These are phyloP conservation scores for Cinclus mexicanus DNA, from an alignment of 2,113 vertebrate species.

Conservation along the genomic window DNA sequence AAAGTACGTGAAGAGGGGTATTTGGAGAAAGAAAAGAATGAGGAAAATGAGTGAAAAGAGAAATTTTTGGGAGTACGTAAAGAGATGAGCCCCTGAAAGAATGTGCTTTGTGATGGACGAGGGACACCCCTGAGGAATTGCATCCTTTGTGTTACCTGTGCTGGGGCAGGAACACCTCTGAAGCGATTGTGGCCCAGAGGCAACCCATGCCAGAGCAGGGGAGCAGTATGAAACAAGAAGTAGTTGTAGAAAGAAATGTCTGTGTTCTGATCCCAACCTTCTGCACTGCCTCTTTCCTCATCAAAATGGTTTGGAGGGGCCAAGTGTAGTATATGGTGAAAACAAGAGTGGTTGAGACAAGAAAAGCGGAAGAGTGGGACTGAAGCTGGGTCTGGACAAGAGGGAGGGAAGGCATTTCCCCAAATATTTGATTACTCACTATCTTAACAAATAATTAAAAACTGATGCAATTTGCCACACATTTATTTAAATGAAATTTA, in stretches of 20 bases:
- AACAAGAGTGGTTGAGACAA: background rate
- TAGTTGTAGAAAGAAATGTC: background rate
- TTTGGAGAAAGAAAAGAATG: background rate
- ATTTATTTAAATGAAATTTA: background rate
- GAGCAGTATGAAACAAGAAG: background rate
- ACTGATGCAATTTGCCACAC: background rate
- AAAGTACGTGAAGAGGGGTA: background rate
- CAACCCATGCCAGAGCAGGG: background rate
- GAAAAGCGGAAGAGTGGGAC: background rate
- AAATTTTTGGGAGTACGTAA: background rate
- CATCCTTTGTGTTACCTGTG: background rate
- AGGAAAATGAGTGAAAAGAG: background rate
- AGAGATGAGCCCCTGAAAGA: background rate
- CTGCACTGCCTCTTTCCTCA: background rate
- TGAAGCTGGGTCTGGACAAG: background rate
- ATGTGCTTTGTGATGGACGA: background rate
- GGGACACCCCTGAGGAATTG: background rate
- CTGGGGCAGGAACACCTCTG: background rate
- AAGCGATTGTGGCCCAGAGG: background rate
- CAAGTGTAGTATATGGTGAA: rapidly evolving
- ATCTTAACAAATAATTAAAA: background rate
- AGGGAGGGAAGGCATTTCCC: background rate
- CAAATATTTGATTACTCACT: background rate
- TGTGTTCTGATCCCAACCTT: background rate
- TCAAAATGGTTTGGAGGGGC: background rate